Base-by-base conservation (phyloP, 2,113 vertebrate genomes). In the Galbula dea region DNA sequence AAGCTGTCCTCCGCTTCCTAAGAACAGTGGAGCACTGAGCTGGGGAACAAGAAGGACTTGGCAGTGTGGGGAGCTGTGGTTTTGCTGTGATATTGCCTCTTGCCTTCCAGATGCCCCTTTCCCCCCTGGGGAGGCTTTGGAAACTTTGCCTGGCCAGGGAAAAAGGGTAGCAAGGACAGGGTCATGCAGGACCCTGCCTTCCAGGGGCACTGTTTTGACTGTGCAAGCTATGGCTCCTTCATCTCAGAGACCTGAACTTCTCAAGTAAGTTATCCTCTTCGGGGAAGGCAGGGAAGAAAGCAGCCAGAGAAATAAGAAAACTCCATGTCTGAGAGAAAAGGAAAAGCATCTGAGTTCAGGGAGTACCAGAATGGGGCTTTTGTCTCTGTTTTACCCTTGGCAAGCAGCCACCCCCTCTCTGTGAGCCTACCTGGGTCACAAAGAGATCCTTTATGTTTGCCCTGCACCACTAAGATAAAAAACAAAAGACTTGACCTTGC, bases 391-490 rank as follows among this genome's bases (percentile, higher is more conserved):
- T 68, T 54, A 87, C 62, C 49, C 37, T 76, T 94, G 92, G 88
- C 92, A 79, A 15, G 8, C 2, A 2, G 92, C 94, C 86, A 91
- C 19, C 49, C 81, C 52, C 67, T 54, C 69, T 90, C 74, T 76
- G 26, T 58, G 71, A 84, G 74, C 83, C 92, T 75, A 90, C 86
- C 90, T 95, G 84, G 66, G 66, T 79, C 88, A 95, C 90, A 94
- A 96, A 94, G 86, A 90, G 61, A 86, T 86, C 90, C 59, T 96
- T 95, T 93, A 86, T 92, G 66, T 84, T 71, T 84, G 15, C 21
- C 51, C 83, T 76, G 37, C 52, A 61, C 46, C 24, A 55, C 41
- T 81, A 59, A 77, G 79, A 66, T 46, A 73, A 48, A 88, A 61
- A 67, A 30, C 0, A 0, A 93, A 90, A 49, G 61, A 62, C 48